A percentile compares a stretch with the other conserved stretches of the same genome.
Evolutionary conservation across 1,140 invertebrate species (phyloP).

Genomic region (Augochlora pura): DNA sequence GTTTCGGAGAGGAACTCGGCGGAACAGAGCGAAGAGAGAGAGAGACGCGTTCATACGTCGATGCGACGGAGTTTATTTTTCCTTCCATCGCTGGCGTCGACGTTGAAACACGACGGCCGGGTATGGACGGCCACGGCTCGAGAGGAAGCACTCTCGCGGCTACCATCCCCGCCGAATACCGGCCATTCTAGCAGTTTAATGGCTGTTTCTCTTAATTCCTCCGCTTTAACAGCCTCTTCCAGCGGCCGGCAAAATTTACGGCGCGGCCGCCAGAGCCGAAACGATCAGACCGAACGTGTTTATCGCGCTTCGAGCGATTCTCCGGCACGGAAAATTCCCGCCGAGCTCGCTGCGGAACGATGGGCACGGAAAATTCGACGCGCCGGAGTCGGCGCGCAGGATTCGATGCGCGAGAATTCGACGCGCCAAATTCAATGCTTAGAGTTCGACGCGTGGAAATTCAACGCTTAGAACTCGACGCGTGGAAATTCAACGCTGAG

Average conservation of each 20-base stretch:
- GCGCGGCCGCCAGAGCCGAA: background rate
- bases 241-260: slow-evolving; percentile 25
- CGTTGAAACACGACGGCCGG: slow-evolving; percentile 19
- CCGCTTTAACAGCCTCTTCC: slow-evolving; percentile 44
- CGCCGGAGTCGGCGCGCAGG: too few species aligned
- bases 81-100: slow-evolving; percentile 27
- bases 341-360: background rate
- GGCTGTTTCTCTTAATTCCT: slow-evolving; percentile 48
- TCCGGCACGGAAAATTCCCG: background rate
- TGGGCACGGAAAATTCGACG: too few species aligned
- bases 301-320: background rate
- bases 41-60: background rate
- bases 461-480: too few species aligned
- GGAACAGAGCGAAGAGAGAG: too few species aligned
- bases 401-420: too few species aligned
- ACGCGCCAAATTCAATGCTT: too few species aligned
- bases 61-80: slow-evolving; percentile 45
- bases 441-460: too few species aligned
- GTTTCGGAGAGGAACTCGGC: too few species aligned
- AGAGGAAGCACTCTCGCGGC: background rate
- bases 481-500: too few species aligned
- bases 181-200: slow-evolving; percentile 47
- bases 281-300: slow-evolving; percentile 20
- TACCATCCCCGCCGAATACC: slow-evolving; percentile 19
- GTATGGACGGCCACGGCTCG: too few species aligned